Conservation (phyloP, 1,140 invertebrate species). For the Brachionus koreanus region DNA sequence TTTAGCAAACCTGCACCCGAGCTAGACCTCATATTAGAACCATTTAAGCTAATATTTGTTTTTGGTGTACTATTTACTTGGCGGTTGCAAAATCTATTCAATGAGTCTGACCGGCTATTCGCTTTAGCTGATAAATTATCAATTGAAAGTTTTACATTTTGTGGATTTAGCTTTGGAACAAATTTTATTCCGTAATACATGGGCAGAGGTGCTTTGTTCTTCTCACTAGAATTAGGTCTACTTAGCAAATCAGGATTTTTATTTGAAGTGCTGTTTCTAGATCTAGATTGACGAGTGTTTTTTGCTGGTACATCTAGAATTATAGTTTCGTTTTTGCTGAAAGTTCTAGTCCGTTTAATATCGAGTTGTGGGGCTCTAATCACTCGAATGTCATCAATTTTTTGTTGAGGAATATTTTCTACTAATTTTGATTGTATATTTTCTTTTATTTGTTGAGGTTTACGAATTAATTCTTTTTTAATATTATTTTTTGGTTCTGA, state of each 20-base stretch:
- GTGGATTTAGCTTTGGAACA: not conserved
- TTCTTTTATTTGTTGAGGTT: not conserved
- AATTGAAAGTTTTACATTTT: not conserved
- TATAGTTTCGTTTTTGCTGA: not conserved
- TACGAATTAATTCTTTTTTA: not conserved
- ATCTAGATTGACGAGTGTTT: conserved; percentile 3
- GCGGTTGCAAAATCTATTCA: not conserved
- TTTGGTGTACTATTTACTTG: not conserved
- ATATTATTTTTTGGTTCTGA: not conserved
- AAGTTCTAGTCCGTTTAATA: not conserved
- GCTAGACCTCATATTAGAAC: not conserved
- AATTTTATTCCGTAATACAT: conserved; percentile 35
- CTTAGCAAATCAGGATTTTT: not conserved
- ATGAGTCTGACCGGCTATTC: not conserved
- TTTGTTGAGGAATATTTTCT: not conserved
- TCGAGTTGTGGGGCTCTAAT: not conserved
- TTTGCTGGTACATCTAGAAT: not conserved
- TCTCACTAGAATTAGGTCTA: not conserved
- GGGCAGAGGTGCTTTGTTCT: not conserved
- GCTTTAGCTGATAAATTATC: not conserved
- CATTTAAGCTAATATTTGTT: not conserved
- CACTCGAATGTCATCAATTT: not conserved
- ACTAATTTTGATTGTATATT: not conserved
- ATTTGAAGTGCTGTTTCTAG: not conserved
- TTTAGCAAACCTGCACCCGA: conserved; percentile 49